Evolutionary conservation across 2,797 vertebrate genomes (phyloP), one percentile per base, ranked within the genome.

Genomic region (Sarcoramphus papa): DNA sequence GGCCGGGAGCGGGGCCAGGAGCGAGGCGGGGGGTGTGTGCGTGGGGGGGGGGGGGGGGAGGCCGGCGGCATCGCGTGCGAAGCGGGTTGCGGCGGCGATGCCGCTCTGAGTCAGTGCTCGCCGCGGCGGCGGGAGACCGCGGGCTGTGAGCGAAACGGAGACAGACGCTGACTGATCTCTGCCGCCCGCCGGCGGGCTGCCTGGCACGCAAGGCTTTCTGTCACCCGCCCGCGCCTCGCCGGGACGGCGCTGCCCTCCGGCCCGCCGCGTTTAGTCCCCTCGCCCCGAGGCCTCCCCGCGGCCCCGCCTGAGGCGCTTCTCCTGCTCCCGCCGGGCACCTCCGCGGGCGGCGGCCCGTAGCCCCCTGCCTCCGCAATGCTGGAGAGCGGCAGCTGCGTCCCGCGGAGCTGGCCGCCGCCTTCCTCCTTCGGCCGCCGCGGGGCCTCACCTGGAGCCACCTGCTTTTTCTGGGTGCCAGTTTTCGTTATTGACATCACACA

Each of bases 61-160:
- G 30, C 45, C 23, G 45, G 77, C 18, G 20, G 6, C 83, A 48
- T 96, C 43, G 95, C 96, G 96, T 95, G 96, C 80, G 92, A 96
- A 92, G 93, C 76, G n/a, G 30, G 37, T 6, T 3, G 28, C 35
- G 11, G 64, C 30, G 50, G 4, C 18, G 43, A 80, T 48, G 51
- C 30, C 65, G 91, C 31, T 97, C 15, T 97, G 96, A 97, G 86
- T 97, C 96, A 97, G 59, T 2, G 57, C 53, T 41, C 19, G 30
- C 88, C 37, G 81, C 70, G 47, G 82, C 25, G 59, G 73, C 24
- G 70, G 53, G 40, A 10, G 2, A 3, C 47, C 11, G 77, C 60
- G 73, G 89, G 47, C 60, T 51, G 33, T 63, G 48, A 91, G 70
- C 51, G 51, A 76, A 28, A 81, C 33, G 19, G 9, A 57, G 74